Conservation (phyloP, 2,797 vertebrate genomes). For the Holocentrus rufus region DNA sequence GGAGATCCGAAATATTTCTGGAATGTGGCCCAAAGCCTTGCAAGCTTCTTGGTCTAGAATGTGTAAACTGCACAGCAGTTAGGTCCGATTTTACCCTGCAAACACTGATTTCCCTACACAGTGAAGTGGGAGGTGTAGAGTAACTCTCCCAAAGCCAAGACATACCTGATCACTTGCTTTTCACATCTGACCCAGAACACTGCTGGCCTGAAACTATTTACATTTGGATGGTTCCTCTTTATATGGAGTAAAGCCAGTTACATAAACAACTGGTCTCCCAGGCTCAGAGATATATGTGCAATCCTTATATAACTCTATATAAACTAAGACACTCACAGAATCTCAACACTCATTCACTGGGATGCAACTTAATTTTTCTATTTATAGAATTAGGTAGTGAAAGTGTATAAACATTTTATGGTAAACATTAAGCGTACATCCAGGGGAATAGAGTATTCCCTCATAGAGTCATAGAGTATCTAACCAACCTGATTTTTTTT, state of each 20-base stretch:
- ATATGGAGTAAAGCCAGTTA: conserved; percentile 12
- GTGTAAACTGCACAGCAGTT: conserved; percentile 61
- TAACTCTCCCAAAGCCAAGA: conserved; percentile 41
- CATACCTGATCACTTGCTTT: conserved; percentile 46
- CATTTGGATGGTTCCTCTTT: conserved; percentile 29
- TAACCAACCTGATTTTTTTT: neutral
- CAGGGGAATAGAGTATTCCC: too few species aligned
- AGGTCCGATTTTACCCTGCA: conserved; percentile 53
- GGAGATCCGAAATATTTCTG: conserved; percentile 73
- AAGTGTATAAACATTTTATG: too few species aligned
- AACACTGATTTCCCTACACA: conserved; percentile 59
- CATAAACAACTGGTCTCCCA: conserved; percentile 15
- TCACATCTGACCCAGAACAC: conserved; percentile 57
- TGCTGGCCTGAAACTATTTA: conserved; percentile 29
- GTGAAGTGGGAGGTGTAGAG: conserved; percentile 35
- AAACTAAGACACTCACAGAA: neutral
- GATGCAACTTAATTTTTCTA: neutral
- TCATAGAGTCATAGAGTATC: neutral
- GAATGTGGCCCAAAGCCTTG: conserved; percentile 71
- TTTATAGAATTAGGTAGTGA: too few species aligned
- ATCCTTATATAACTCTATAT: neutral
- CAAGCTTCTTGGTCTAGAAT: conserved; percentile 56
- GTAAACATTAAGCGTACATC: neutral
- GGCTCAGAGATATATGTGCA: conserved; percentile 7
- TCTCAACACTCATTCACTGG: neutral